Base-by-base conservation (phyloP, 2,888 invertebrate species). In the Phengaris alcon region DNA sequence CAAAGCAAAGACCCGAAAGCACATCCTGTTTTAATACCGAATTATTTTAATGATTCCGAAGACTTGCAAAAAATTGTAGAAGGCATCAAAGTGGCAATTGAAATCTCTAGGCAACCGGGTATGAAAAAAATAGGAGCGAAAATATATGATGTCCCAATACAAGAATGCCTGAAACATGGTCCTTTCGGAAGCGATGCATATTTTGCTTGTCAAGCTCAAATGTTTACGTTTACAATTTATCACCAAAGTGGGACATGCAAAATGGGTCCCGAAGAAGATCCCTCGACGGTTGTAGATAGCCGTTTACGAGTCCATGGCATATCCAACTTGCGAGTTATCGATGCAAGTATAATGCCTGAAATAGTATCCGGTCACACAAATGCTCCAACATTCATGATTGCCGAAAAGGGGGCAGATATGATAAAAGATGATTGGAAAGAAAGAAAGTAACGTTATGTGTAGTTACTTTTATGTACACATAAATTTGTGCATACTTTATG, bases 271-370 rank as follows among this genome's bases (percentile, higher is more conserved):
- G 80, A 82, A 55, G 84, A 81, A 1, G 95, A 95, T 83, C 93
- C 94, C 10, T 87, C 92, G 8, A 93, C 96, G 0, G 96, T 96
- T 0, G 96, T 96, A 0, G 95, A 96, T 82, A 89, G 95, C 2
- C 88, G 94, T 80, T 83, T 96, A 75, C 90, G 90, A 79, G 95
- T 96, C 0, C 95, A 96, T 81, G 97, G 97, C 7, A 90, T 97
- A 12, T 88, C 93, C 13, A 94, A 94, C 6, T 87, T 97, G 64
- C 90, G 97, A 79, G 96, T 97, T 0, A 95, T 96, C 76, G 97
- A 97, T 84, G 96, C 96, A 0, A 96, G 96, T 79, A 94, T 97
- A 68, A 97, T 97, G 94, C 97, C 97, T 0, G 95, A 95, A 85
- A 95, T 97, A 68, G 95, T 95, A 0, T 95, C 96, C 0, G 96